Conservation (phyloP, 64 coral and sea anemone genomes). For the Pachyseris speciosa region DNA sequence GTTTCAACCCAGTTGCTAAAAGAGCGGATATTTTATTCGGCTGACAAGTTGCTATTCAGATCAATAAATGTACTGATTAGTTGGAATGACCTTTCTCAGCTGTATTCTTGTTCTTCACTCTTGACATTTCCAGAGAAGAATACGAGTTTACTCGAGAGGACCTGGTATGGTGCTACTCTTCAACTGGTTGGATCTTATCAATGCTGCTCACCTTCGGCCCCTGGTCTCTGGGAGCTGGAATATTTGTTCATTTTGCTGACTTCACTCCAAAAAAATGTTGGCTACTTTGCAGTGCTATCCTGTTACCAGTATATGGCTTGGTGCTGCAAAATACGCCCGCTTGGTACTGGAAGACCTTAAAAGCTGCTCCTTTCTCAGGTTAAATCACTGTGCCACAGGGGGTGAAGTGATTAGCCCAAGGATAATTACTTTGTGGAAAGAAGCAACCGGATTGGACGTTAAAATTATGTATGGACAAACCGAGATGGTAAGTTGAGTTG, state of each 20-base stretch:
- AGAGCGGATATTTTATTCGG: too few species aligned
- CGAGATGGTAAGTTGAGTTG: neutral
- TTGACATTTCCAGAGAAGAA: too few species aligned
- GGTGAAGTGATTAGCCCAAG: neutral
- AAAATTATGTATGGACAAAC: neutral
- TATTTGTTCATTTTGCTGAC: neutral
- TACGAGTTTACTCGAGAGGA: too few species aligned
- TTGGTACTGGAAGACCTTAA: neutral
- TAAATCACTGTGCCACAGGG: neutral
- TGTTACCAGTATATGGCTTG: neutral
- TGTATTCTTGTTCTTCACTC: too few species aligned
- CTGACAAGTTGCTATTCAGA: too few species aligned
- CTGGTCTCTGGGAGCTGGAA: neutral
- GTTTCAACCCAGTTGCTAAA: too few species aligned
- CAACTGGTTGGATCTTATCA: neutral
- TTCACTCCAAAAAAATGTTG: neutral
- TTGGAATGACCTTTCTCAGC: too few species aligned
- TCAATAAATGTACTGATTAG: too few species aligned
- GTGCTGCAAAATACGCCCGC: neutral
- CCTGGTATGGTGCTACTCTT: neutral
- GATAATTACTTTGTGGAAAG: neutral
- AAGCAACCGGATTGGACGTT: neutral
- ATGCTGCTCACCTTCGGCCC: fast-evolving
- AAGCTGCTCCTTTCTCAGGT: neutral
- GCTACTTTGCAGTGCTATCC: neutral